Base-by-base conservation (phyloP, 37 sponge, comb jelly and placozoan genomes). In the Spongilla lacustris region DNA sequence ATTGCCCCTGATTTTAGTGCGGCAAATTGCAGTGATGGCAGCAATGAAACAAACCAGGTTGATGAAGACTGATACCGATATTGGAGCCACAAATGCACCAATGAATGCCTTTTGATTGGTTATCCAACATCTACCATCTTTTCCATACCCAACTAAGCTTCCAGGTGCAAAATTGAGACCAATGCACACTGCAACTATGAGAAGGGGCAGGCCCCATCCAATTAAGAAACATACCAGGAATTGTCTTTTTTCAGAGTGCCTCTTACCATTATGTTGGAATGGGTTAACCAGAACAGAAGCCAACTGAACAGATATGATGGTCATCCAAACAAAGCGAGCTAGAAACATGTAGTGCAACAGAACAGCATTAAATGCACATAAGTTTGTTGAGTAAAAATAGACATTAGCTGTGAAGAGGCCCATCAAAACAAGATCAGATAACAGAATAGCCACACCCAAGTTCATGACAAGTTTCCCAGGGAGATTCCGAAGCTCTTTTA, bases 401-500 rank as follows among this genome's bases (percentile, higher is more conserved):
- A 17, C 58, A 78, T 12, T 22, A 14, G 49, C 37, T 23, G 28
- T 50, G 11, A 46, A 29, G 4, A 67, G 75, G 31, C 76, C 27
- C 36, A 89, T 71, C 27, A 89, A 33, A 26, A 83, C 4, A n/a
- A 83, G 32, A 68, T 76, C 69, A n/a, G 67, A 68, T 9, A 70
- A 22, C 30, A 89, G 73, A 37, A 89, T 71, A 19, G 78, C 84
- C 4, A 46, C 41, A 74, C 66, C 34, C 19, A 89, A 66, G 41
- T 89, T 89, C 89, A 89, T 77, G 19, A 89, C 24, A 0, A 83
- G 32, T 25, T 77, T 76, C 13, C 84, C 66, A 38, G 74, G 74
- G 29, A 84, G 73, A 11, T 83, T 83, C 17, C 79, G 66, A 58
- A 89, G 74, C 33, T 89, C 91, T 30, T 70, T 83, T 74, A 92